phyloP scores from a whole-genome alignment of 2,113 vertebrate genomes.

The Condylura cristata region DNA sequence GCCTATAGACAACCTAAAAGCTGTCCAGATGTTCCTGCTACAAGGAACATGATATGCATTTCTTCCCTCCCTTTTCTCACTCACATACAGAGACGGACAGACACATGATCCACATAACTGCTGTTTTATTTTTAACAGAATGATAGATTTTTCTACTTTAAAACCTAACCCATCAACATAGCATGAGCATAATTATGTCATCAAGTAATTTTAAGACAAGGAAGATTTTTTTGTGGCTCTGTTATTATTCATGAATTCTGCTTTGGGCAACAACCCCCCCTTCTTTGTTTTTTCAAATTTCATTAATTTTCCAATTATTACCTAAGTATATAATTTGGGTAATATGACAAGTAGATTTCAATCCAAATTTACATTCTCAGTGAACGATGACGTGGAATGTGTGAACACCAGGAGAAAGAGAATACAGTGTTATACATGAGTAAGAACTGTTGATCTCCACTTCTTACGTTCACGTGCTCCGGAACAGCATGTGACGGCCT shows the following conservation, averaged over 20 bases:
- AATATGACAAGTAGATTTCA: not conserved
- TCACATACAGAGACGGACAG: not conserved
- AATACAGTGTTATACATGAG: not conserved
- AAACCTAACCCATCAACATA: not conserved
- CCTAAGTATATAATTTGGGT: too few species aligned
- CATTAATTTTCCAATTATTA: too few species aligned
- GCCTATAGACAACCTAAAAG: not conserved
- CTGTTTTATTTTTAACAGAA: too few species aligned
- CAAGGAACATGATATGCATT: not conserved
- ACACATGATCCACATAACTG: not conserved
- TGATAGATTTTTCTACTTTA: constrained; percentile 10
- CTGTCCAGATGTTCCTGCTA: not conserved
- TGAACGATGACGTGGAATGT: not conserved
- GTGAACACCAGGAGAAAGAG: not conserved
- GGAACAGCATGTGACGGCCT: not conserved
- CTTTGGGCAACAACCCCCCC: not conserved
- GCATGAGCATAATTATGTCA: not conserved
- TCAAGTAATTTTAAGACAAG: constrained; percentile 24
- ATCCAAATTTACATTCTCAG: not conserved
- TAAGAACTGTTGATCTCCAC: not conserved
- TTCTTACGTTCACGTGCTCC: not conserved
- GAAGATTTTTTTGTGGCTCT: not conserved
- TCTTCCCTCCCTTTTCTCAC: not conserved
- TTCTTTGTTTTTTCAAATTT: too few species aligned
- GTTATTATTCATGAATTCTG: not conserved